These are phyloP conservation scores for Anadara kagoshimensis DNA, from an alignment of 1,140 invertebrate species.

Conservation along the genomic window DNA sequence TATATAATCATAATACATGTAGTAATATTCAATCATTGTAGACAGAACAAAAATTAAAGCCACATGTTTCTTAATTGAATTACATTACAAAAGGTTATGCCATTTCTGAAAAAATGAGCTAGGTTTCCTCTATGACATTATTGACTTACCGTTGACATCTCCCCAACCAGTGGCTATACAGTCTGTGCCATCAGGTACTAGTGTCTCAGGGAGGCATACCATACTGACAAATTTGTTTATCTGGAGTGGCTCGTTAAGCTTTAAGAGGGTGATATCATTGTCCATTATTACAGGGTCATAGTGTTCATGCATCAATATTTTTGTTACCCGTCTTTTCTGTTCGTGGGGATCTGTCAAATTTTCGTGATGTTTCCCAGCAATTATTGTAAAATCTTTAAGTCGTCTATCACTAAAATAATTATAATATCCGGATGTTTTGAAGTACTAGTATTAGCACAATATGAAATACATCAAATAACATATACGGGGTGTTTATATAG, in stretches of 20 bases:
- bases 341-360: constrained; percentile 45
- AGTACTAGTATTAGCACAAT: not conserved
- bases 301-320: constrained; percentile 47
- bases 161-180: constrained; percentile 67
- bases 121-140: not conserved
- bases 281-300: constrained; percentile 60
- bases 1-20: no score
- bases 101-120: not conserved
- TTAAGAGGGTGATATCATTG: constrained; percentile 81
- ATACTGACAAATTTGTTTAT: constrained; percentile 78
- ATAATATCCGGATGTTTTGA: not conserved
- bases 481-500: not conserved
- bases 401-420: constrained; percentile 32
- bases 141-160: constrained; percentile 49
- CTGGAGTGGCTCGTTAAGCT: constrained; percentile 72
- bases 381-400: constrained; percentile 64
- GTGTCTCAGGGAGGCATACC: constrained; percentile 78
- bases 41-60: no score
- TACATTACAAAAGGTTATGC: not conserved
- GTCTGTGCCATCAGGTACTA: constrained; percentile 27
- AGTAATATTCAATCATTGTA: no score
- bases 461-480: not conserved
- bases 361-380: constrained; percentile 76
- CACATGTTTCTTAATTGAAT: not conserved
- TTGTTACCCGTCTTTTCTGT: constrained; percentile 36